Percentiles rank a stretch among this genome's conserved stretches.
phyloP scores from a whole-genome alignment of 2,888 invertebrate species.

The Heliconius hortense region DNA sequence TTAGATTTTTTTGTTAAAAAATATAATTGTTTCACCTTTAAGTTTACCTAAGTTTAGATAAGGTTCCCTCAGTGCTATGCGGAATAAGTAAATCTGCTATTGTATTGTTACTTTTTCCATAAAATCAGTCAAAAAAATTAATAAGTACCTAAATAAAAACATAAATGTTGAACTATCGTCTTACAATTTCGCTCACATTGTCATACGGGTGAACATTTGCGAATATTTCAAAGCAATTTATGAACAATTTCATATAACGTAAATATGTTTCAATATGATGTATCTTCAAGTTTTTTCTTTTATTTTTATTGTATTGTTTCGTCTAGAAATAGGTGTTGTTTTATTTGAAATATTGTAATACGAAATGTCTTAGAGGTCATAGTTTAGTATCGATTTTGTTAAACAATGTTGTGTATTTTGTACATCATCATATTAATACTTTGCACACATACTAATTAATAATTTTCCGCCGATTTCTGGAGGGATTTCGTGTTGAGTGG shows the following conservation, averaged over 20 bases:
- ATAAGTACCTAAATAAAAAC: not conserved
- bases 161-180: constrained; percentile 6
- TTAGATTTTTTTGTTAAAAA: no score
- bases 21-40: no score
- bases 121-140: not conserved
- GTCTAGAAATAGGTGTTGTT: not conserved
- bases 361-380: not conserved
- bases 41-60: no score
- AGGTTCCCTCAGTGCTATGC: no score
- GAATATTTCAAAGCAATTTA: constrained; percentile 19
- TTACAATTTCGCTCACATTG: constrained; percentile 1
- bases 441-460: no score
- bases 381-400: not conserved
- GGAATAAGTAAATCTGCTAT: no score
- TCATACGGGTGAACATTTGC: constrained; percentile 15
- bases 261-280: constrained; percentile 15
- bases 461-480: no score
- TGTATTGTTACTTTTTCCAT: not conserved
- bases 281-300: constrained; percentile 9
- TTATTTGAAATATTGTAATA: not conserved
- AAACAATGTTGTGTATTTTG: not conserved
- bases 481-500: not conserved
- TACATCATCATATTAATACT: no score
- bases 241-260: constrained; percentile 12
- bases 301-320: not conserved